Conservation (phyloP, 2,113 vertebrate genomes). For the Cyphotilapia sp. region DNA sequence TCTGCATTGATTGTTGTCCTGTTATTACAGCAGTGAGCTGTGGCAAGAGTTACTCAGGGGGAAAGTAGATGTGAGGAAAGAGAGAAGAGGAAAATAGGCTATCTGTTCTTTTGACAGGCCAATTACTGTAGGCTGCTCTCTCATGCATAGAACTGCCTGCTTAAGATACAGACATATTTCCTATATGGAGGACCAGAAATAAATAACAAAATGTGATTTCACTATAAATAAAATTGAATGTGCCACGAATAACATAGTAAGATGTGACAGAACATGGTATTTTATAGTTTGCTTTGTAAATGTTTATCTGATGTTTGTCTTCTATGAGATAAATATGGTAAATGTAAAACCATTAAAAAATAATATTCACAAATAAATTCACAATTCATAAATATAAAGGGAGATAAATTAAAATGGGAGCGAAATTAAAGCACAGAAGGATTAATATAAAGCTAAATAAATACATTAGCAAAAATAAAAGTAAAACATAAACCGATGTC, state of each 20-base stretch:
- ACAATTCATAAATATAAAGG: not conserved
- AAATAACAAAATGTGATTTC: not conserved
- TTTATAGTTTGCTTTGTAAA: not conserved
- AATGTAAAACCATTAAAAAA: not conserved
- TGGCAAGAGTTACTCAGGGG: constrained; percentile 9
- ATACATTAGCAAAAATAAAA: not conserved
- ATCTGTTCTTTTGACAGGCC: constrained; percentile 50
- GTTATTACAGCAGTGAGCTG: constrained; percentile 10
- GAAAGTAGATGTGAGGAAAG: not conserved
- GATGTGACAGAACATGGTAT: not conserved
- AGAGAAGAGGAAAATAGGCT: not conserved
- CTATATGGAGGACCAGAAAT: not conserved
- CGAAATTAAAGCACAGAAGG: not conserved
- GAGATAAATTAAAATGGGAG: not conserved
- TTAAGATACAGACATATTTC: not conserved
- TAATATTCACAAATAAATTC: not conserved
- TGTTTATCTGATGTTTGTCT: not conserved
- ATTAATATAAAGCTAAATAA: not conserved
- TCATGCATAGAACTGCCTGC: constrained; percentile 23
- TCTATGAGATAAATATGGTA: not conserved
- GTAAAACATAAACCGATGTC: not conserved
- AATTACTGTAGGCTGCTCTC: constrained; percentile 41
- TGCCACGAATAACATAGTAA: not conserved
- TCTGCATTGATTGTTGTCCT: constrained; percentile 50
- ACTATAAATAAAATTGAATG: not conserved